Percentiles rank a stretch among this genome's conserved stretches.
Conservation (phyloP, 2,113 vertebrate genomes). For the Caranx melampygus region DNA sequence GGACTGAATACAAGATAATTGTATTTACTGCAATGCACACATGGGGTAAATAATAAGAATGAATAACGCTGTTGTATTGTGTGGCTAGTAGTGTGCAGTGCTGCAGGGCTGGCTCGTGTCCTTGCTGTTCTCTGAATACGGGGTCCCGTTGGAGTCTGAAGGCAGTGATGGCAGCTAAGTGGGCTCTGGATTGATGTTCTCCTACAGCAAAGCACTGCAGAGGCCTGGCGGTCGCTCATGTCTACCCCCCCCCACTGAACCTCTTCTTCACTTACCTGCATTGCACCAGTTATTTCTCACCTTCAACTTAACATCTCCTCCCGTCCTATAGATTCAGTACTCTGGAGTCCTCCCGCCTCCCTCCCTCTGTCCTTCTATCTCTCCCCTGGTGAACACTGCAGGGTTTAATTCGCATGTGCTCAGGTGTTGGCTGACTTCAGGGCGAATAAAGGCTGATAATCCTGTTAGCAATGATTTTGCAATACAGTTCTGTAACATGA, state of each 20-base stretch:
- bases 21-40: slow-evolving; percentile 49
- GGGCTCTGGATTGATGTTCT: slow-evolving; percentile 75
- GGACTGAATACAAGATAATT: slow-evolving; percentile 37
- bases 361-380: slow-evolving; percentile 34
- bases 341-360: slow-evolving; percentile 45
- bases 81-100: slow-evolving; percentile 22
- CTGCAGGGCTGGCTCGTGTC: slow-evolving; percentile 48
- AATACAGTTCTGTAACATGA: background rate
- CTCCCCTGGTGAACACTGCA: slow-evolving; percentile 57
- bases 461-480: slow-evolving; percentile 12
- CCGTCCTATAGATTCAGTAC: slow-evolving; percentile 65
- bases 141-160: slow-evolving; percentile 55
- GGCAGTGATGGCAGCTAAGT: slow-evolving; percentile 69
- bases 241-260: slow-evolving; percentile 26
- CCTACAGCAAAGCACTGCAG: slow-evolving; percentile 74
- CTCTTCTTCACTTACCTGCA: slow-evolving; percentile 77
- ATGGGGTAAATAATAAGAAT: slow-evolving; percentile 46
- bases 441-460: slow-evolving; percentile 37
- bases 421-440: slow-evolving; percentile 34
- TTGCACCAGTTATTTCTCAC: slow-evolving; percentile 83
- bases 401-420: slow-evolving; percentile 49
- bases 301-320: slow-evolving; percentile 69
- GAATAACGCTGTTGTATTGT: slow-evolving; percentile 31
- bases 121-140: slow-evolving; percentile 40
- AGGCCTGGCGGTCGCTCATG: slow-evolving; percentile 52